A percentile compares a stretch with the other conserved stretches of the same genome.
Conservation (phyloP, 2,888 invertebrate species). For the Mimumesa dahlbomi region DNA sequence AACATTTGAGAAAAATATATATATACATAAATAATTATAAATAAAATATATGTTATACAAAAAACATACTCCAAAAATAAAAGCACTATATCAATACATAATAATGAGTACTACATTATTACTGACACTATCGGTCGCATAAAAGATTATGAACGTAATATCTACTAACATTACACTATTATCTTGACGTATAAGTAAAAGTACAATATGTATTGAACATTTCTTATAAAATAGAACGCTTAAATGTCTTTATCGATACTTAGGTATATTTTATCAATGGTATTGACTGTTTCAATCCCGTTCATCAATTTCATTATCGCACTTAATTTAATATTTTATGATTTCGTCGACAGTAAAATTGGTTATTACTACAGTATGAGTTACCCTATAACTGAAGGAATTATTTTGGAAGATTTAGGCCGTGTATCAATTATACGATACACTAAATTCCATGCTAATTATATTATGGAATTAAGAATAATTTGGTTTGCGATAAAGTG, state of each 20-base stretch:
- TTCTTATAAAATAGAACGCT: constrained; percentile 37
- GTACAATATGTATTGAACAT: constrained; percentile 18
- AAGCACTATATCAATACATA: constrained; percentile 4
- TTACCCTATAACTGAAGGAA: background rate
- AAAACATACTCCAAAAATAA: constrained; percentile 20
- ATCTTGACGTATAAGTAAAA: constrained; percentile 15
- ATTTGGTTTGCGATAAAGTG: no score
- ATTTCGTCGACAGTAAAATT: constrained; percentile 1
- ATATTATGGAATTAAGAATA: no score
- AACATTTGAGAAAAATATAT: background rate
- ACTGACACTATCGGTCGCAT: constrained; percentile 1
- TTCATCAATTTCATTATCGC: constrained; percentile 6
- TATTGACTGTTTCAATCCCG: constrained; percentile 22
- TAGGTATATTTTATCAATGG: constrained; percentile 15
- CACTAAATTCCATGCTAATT: constrained; percentile 18
- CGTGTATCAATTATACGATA: constrained; percentile 8
- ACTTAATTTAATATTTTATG: constrained; percentile 5
- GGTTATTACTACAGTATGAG: constrained; percentile 2
- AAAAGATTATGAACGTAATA: constrained; percentile 12
- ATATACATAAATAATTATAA: constrained; percentile 28
- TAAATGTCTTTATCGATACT: constrained; percentile 7
- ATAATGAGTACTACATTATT: constrained; percentile 4
- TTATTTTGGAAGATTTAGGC: constrained; percentile 34
- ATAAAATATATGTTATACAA: background rate
- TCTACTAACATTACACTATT: constrained; percentile 25